Evolutionary conservation across 1,140 invertebrate species (phyloP), one percentile per base, ranked within the genome.

Genomic region (Zaprionus inermis): DNA sequence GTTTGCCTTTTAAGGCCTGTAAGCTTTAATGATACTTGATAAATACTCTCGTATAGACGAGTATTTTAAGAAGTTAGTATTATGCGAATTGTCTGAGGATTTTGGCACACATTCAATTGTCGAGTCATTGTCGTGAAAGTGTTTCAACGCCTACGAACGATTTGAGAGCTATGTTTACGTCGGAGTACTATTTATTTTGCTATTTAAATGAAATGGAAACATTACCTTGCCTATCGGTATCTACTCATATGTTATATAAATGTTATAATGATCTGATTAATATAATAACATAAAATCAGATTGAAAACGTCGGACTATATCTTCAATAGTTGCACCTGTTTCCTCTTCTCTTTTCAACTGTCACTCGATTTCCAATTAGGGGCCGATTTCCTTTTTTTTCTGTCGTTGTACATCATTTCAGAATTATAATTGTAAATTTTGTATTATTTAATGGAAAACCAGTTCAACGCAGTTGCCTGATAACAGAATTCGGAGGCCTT

Each of bases 1-100:
- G 65, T 16, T 65, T 36, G 55, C 30, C 56, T 54, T 60, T 20
- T 38, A 44, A 46, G 68, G 58, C 36, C 34, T 32, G 28, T 36
- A 24, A 30, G 28, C 55, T 67, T 64, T 20, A 70, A 76, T 69
- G 64, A 5, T 64, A 38, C 78, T 84, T 52, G 66, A 78, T 38
- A 36, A 61, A 61, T 65, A 55, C 58, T 68, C 72, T 44, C 20
- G 36, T 59, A 55, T 52, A 18, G 38, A 32, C 28, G 18, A 64
- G 16, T 61, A 46, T 79, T 76, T 55, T 30, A 24, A 44, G 24
- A 30, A 60, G 5, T 22, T n/a, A n/a, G 32, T 38, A 51, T 49
- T 36, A 30, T n/a, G 16, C 16, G 32, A 54, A 36, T 32, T 41
- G 55, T 16, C 34, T 22, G 63, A 54, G 55, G 46, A 66, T 32